Evolutionary conservation across 1,140 invertebrate species (phyloP).

Genomic region (Oncopodura yosiiana): DNA sequence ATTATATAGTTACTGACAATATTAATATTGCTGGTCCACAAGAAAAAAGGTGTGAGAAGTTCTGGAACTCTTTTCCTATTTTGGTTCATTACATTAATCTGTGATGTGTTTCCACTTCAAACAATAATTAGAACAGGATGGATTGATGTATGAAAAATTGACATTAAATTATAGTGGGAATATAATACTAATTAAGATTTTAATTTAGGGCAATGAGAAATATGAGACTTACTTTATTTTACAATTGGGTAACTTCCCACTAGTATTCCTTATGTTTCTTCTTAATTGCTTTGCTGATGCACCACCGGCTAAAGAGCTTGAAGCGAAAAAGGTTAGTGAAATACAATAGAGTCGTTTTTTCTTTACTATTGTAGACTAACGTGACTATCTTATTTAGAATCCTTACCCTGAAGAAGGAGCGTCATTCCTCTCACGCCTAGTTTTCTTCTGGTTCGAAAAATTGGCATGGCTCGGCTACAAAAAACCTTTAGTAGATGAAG

Average conservation of each 20-base stretch:
- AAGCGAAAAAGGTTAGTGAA: too few relatives aligned
- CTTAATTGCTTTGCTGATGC: constrained; percentile 14
- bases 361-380: too few relatives aligned
- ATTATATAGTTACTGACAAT: constrained; percentile 52
- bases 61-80: constrained; percentile 81
- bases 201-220: constrained; percentile 4
- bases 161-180: neutral
- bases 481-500: constrained; percentile 41
- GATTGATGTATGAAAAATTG: constrained; percentile 43
- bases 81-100: constrained; percentile 65
- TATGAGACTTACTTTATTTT: constrained; percentile 48
- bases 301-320: too few relatives aligned
- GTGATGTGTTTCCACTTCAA: constrained; percentile 61
- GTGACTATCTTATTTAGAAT: too few relatives aligned
- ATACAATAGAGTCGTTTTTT: too few relatives aligned
- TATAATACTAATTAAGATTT: neutral
- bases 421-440: constrained; percentile 48
- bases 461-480: constrained; percentile 44
- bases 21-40: constrained; percentile 61
- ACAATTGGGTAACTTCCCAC: constrained; percentile 69
- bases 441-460: constrained; percentile 50
- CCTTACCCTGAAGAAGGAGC: constrained; percentile 46
- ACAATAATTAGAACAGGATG: constrained; percentile 47
- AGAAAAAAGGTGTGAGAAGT: constrained; percentile 69
- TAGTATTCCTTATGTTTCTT: constrained; percentile 55